Conservation (phyloP, 2,113 vertebrate species). For the Ploceus nigricollis region DNA sequence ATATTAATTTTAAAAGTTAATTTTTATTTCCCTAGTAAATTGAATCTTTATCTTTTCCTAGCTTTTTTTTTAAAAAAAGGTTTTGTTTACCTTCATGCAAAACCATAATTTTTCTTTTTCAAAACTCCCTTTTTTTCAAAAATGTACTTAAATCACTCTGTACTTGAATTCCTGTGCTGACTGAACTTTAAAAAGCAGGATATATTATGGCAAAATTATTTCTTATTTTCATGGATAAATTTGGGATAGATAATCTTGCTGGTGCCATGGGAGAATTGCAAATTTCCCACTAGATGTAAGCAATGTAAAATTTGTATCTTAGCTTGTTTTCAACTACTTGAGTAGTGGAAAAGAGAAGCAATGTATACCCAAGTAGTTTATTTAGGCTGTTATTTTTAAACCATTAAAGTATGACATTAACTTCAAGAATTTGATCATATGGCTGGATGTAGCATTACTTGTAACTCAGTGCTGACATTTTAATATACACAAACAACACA, state of each 20-base stretch:
- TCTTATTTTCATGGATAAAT: not conserved
- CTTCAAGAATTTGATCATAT: not conserved
- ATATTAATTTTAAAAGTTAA: not conserved
- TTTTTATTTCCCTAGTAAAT: not conserved
- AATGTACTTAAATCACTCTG: not conserved
- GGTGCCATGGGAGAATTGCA: not conserved
- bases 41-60: not conserved
- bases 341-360: not conserved
- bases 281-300: not conserved
- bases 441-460: not conserved
- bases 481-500: not conserved
- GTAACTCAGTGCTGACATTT: not conserved
- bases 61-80: not conserved
- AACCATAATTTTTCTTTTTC: not conserved
- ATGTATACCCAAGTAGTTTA: not conserved
- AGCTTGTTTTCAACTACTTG: not conserved
- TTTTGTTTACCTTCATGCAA: not conserved
- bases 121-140: not conserved
- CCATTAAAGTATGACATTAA: not conserved
- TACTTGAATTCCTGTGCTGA: not conserved
- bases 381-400: not conserved
- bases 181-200: not conserved
- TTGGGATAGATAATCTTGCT: not conserved
- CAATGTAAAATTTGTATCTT: not conserved
- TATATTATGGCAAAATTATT: not conserved